Evolutionary conservation across 2,888 invertebrate genomes (phyloP), one percentile per base, ranked within the genome.

Genomic region (Ephialtes manifestator): DNA sequence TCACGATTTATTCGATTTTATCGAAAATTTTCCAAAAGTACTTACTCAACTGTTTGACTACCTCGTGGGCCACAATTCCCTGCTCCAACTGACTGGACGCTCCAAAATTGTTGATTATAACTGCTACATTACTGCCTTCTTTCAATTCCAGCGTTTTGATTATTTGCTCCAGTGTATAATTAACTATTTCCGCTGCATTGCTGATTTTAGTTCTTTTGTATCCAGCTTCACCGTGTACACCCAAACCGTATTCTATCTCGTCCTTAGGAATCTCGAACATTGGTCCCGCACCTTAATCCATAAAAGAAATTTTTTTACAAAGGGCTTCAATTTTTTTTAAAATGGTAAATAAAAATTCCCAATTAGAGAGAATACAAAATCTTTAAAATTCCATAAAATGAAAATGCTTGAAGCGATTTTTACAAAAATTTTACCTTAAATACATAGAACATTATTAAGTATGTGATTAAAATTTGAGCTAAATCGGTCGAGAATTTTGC

Each of bases 51-150:
- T 96, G 96, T 15, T 94, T 93, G 35, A 96, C 95, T 0, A 96
- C 95, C 93, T 97, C 97, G 8, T 95, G 95, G 71, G 96, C 95
- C 11, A 97, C 94, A 70, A 97, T 96, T 87, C 96, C 96, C 94
- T 97, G 96, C 92, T 98, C 98, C 81, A 98, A 92, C 84, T 96
- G 95, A 0, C 97, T 96, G 0, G 97, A 95, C 1, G 96, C 96
- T 35, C 98, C 98, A 75, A 97, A 94, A 93, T 98, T 98, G 94
- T 98, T 97, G 5, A 98, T 93, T 89, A 98, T 94, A 10, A 97
- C 95, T 0, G 96, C 96, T 1, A 97, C 96, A 18, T 94, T 94
- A 15, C 92, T 92, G 10, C 89, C 89, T 15, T 77, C 72, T 20
- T 18, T 48, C 31, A 93, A 82, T n/a, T 87, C 89, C 11, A 93